Evolutionary conservation across 2,113 vertebrate genomes (phyloP).

Genomic region (Thunnus maccoyii): DNA sequence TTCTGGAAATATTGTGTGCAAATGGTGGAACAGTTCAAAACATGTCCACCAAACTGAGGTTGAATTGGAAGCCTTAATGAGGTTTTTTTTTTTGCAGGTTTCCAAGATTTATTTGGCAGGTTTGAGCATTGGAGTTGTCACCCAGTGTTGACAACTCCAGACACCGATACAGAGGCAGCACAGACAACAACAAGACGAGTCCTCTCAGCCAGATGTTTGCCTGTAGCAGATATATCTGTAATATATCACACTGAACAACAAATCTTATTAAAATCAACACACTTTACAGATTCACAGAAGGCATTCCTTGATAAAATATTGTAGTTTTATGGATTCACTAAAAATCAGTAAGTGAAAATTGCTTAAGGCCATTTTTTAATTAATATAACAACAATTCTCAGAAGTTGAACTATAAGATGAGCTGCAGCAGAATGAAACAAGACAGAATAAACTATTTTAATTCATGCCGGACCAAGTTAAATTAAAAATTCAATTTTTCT

Average conservation of each 20-base stretch:
- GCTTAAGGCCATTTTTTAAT: background rate
- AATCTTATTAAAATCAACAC: too few relatives aligned
- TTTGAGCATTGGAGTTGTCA: background rate
- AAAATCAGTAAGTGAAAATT: background rate
- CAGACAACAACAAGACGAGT: background rate
- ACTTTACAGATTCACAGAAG: background rate
- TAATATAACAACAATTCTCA: background rate
- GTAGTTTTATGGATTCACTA: background rate
- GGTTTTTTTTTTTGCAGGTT: conserved; percentile 8
- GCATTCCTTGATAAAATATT: background rate
- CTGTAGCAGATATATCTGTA: background rate
- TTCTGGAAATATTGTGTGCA: conserved; percentile 1
- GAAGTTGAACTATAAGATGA: background rate
- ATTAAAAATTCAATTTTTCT: background rate
- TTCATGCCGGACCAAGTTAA: background rate
- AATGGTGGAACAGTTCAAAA: background rate
- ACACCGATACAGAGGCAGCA: background rate
- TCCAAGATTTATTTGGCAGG: conserved; percentile 34
- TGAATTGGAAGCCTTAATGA: conserved; percentile 14
- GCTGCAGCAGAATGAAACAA: background rate
- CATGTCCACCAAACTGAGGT: background rate
- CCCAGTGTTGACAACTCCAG: background rate
- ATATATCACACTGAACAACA: too few relatives aligned
- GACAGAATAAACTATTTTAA: background rate
- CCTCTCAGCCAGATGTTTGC: background rate